phyloP scores from a whole-genome alignment of 1,140 invertebrate species.

The Calephelis nemesis region DNA sequence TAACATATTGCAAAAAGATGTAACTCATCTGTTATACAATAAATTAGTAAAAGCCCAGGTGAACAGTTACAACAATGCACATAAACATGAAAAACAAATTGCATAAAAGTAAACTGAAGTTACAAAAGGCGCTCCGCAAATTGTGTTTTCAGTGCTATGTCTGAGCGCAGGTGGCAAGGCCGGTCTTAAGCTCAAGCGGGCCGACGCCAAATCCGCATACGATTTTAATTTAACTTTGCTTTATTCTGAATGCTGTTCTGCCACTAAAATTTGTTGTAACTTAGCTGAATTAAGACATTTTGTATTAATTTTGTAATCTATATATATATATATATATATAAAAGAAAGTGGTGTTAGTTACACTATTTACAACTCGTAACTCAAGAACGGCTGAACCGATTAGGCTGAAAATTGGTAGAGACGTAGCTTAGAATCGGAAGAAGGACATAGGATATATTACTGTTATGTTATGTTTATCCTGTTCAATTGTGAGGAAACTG shows the following conservation, averaged over 20 bases:
- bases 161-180: conserved; percentile 58
- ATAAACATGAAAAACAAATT: conserved; percentile 57
- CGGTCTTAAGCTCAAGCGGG: conserved; percentile 55
- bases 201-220: conserved; percentile 64
- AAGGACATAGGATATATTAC: no score
- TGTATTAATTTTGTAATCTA: background rate
- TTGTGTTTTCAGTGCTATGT: conserved; percentile 60
- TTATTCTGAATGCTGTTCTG: conserved; percentile 58
- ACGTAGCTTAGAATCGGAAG: no score
- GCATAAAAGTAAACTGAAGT: conserved; percentile 64
- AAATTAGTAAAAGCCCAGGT: conserved; percentile 31
- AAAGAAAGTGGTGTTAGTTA: no score
- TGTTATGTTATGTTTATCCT: no score
- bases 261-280: conserved; percentile 59
- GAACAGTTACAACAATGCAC: conserved; percentile 31
- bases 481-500: no score
- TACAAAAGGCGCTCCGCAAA: conserved; percentile 60
- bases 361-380: no score
- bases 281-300: conserved; percentile 35
- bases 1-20: no score
- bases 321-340: no score
- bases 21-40: background rate
- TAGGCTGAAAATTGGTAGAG: no score
- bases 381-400: no score
- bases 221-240: conserved; percentile 77